phyloP scores from a whole-genome alignment of 2,113 vertebrate genomes.

The Pelusios castaneus region DNA sequence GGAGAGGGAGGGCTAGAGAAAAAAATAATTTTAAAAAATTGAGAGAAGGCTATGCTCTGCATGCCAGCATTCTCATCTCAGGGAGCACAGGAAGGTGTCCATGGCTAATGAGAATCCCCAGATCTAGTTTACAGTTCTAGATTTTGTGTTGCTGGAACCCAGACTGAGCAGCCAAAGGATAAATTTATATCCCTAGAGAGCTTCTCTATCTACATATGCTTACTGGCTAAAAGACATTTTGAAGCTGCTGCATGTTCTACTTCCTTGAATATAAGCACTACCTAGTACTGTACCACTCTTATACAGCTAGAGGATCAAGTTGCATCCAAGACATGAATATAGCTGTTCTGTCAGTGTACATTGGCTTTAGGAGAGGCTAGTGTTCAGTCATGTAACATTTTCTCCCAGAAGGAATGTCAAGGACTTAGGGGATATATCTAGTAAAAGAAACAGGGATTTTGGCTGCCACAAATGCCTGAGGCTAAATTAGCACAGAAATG shows the following conservation, averaged over 20 bases:
- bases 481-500: background rate
- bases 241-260: background rate
- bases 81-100: background rate
- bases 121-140: background rate
- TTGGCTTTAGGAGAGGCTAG: background rate
- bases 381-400: background rate
- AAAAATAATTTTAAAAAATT: background rate
- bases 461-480: background rate
- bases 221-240: background rate
- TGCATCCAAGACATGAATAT: background rate
- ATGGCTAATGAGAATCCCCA: background rate
- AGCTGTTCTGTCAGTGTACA: background rate
- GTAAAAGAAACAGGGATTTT: background rate
- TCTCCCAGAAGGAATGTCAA: background rate
- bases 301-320: background rate
- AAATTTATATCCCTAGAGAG: background rate
- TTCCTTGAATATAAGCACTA: background rate
- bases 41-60: background rate
- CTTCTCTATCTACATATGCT: background rate
- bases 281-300: background rate
- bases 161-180: background rate
- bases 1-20: background rate
- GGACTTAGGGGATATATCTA: background rate
- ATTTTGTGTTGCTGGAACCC: background rate
- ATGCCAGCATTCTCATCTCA: background rate